Evolutionary conservation across 2,888 invertebrate species (phyloP).

Genomic region (Erebia ligea): DNA sequence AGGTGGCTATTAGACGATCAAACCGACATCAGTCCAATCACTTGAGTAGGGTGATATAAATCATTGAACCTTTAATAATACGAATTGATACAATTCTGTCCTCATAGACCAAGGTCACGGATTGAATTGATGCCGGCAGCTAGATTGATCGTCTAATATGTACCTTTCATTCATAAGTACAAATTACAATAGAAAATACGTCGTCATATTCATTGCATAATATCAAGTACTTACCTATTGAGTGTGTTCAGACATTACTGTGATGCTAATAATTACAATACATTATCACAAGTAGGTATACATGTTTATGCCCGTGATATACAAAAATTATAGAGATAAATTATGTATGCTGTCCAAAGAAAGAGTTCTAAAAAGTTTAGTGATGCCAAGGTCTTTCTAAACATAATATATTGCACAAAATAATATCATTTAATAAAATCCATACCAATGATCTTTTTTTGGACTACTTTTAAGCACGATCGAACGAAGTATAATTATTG

Average conservation of each 20-base stretch:
- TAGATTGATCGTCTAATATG: neutral
- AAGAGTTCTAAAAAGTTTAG: too few species aligned
- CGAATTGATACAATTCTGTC: neutral
- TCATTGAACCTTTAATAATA: too few species aligned
- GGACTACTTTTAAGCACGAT: too few species aligned
- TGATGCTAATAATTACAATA: conserved; percentile 14
- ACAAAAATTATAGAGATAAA: neutral
- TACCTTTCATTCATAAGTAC: neutral
- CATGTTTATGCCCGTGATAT: neutral
- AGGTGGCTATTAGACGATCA: neutral
- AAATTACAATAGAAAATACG: conserved; percentile 16
- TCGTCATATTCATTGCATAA: conserved; percentile 18
- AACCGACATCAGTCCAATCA: neutral
- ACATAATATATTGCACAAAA: too few species aligned
- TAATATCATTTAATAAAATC: too few species aligned
- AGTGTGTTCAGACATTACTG: neutral
- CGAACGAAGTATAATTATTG: too few species aligned
- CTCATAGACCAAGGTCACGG: neutral
- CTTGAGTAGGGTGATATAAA: too few species aligned
- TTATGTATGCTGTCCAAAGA: too few species aligned
- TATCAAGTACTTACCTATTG: neutral
- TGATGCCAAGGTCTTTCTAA: too few species aligned
- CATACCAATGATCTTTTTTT: too few species aligned
- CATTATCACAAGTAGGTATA: conserved; percentile 2
- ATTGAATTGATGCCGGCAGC: neutral